Conservation (phyloP, 2,113 vertebrate species). For the Camarhynchus parvulus region DNA sequence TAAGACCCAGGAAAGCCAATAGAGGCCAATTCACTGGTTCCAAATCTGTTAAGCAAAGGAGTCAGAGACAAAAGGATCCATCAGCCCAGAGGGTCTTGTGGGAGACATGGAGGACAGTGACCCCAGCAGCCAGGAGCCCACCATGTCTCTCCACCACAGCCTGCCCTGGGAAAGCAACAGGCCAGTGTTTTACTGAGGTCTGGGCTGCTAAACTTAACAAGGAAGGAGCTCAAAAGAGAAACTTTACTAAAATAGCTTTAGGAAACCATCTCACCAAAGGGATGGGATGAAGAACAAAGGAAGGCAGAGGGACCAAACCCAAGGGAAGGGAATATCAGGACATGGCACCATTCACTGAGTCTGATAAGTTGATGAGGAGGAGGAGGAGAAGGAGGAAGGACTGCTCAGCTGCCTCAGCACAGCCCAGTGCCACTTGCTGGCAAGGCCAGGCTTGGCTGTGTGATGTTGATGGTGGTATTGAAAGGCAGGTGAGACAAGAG, state of each 20-base stretch:
- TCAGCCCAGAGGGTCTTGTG: not conserved
- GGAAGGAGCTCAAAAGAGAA: not conserved
- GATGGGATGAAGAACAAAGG: not conserved
- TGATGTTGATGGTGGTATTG: not conserved
- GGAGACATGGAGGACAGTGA: fast-evolving
- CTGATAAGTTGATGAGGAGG: not conserved
- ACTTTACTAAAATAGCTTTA: not conserved
- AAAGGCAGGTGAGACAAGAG: not conserved
- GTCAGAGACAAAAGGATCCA: not conserved
- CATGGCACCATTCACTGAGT: not conserved
- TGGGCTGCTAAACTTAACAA: not conserved
- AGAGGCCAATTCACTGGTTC: not conserved
- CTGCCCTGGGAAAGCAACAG: not conserved
- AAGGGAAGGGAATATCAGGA: not conserved
- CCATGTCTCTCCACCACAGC: fast-evolving
- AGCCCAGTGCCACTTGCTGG: not conserved
- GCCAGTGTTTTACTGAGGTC: not conserved
- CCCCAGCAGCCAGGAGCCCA: not conserved
- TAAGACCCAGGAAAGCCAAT: not conserved
- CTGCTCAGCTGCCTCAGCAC: fast-evolving
- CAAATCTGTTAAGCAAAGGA: not conserved
- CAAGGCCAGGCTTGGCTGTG: not conserved
- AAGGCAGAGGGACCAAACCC: not conserved
- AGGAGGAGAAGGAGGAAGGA: not conserved
- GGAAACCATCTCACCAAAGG: not conserved